Base-by-base conservation (phyloP, 2,888 invertebrate species). In the Campaea margaritaria region DNA sequence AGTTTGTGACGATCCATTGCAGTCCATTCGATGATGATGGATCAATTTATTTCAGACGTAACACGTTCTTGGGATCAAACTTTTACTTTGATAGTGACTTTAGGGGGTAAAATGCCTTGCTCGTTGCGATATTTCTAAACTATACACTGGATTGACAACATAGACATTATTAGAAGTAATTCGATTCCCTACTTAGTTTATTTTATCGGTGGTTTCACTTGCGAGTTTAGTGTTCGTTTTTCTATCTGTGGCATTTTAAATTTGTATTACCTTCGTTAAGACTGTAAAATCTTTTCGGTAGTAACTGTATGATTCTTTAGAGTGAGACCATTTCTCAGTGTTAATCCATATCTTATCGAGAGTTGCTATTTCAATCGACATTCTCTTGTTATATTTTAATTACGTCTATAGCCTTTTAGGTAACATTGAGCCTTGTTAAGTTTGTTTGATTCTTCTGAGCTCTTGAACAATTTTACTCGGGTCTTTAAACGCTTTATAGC, bases 1-100 rank as follows among this genome's bases (percentile, higher is more conserved):
- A 77, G 78, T 59, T 47, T 61, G 60, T 76, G 74, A 69, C 69
- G 68, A 58, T 75, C 77, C 78, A 75, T 73, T 69, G 67, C 68
- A 65, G 64, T 67, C 58, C 62, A 65, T 69, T 63, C 49, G 69
- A 64, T 64, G 47, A 61, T 72, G 68, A 70, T 72, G 73, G 76
- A 78, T 67, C 62, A 74, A 74, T 71, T 68, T 61, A 61, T 56
- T 67, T 81, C 80, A 81, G 75, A 78, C 74, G 75, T 77, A 76
- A 79, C 76, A 78, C 75, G 74, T 86, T 82, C 79, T 87, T 87
- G 90, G 90, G 90, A 91, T 84, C 91, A 91, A 90, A 86, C 82
- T 81, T 79, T 81, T 81, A 74, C 69, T 68, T 70, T 66, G 68
- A 70, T 79, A 82, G 76, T 55, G 38, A 61, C 51, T 67, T 77